Conservation (phyloP, 2,797 vertebrate genomes). For the Melanotaenia pygmaea region DNA sequence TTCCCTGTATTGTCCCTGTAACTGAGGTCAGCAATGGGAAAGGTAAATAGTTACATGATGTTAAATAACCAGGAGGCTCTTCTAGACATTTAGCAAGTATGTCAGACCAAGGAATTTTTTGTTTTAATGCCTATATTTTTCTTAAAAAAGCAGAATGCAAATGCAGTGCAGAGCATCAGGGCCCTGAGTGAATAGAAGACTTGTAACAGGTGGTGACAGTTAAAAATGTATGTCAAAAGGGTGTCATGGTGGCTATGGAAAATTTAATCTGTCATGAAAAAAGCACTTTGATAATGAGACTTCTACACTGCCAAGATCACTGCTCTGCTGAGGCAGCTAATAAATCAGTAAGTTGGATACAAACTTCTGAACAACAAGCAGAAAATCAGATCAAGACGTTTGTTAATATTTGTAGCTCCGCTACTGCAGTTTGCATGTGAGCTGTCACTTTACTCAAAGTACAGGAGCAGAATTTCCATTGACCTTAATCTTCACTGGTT, state of each 20-base stretch:
- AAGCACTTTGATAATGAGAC: background rate
- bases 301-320: background rate
- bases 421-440: background rate
- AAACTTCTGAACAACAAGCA: background rate
- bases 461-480: background rate
- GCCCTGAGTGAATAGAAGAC: background rate
- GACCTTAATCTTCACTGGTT: background rate
- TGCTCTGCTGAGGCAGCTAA: too few species aligned
- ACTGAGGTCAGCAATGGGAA: too few species aligned
- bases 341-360: background rate
- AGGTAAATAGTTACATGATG: too few species aligned
- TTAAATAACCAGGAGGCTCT: too few species aligned
- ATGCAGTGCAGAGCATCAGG: too few species aligned
- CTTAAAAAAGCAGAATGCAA: too few species aligned
- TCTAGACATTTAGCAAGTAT: too few species aligned
- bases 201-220: background rate
- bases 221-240: background rate
- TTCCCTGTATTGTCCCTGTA: too few species aligned
- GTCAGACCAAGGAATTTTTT: too few species aligned
- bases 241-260: background rate
- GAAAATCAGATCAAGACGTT: background rate
- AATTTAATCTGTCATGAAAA: background rate
- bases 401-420: background rate
- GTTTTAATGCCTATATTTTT: too few species aligned
- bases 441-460: background rate